Base-by-base conservation (phyloP, 2,113 vertebrate genomes). In the Ciconia stormi region DNA sequence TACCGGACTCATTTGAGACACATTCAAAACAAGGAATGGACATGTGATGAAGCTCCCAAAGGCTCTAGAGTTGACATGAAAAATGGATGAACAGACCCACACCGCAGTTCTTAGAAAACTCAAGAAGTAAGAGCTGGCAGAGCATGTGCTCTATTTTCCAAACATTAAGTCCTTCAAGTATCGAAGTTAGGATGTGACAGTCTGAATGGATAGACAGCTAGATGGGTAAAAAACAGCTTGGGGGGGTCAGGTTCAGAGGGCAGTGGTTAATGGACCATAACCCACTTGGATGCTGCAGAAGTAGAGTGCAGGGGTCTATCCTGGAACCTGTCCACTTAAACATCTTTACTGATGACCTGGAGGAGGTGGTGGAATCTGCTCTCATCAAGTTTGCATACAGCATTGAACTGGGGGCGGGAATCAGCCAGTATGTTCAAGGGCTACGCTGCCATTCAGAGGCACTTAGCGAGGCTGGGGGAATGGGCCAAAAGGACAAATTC, bases 351-450 rank as follows among this genome's bases (percentile, higher is more conserved):
- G 25, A 34, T 36, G 34, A 36, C 36, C 30, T 79, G 56, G 19
- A 77, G 34, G 27, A 61, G 17, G 52, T 44, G 46, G 13, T 50
- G 9, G 44, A 83, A 11, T 70, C 50, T 82, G 32, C n/a, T 72
- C 9, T 85, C 65, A 27, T 49, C 7, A 63, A 10, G 9, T 59
- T 69, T 86, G 19, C 17, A 26, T 22, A 50, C 15, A 34, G 18
- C 20, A 53, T 16, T 29, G 58, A 40, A 20, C 2, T 26, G 6
- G 14, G 19, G 17, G 1, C 9, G 13, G n/a, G 42, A 88, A 26
- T 53, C 49, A n/a, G n/a, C 8, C 70, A 40, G 3, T 14, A 20
- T 5, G 10, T 19, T 69, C 0, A 0, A 50, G 58, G 34, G 32
- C 16, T 78, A 9, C 36, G 61, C n/a, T 73, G 62, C 40, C 21